Conservation (phyloP, 1,140 invertebrate species). For the Wiebesia pumilae region DNA sequence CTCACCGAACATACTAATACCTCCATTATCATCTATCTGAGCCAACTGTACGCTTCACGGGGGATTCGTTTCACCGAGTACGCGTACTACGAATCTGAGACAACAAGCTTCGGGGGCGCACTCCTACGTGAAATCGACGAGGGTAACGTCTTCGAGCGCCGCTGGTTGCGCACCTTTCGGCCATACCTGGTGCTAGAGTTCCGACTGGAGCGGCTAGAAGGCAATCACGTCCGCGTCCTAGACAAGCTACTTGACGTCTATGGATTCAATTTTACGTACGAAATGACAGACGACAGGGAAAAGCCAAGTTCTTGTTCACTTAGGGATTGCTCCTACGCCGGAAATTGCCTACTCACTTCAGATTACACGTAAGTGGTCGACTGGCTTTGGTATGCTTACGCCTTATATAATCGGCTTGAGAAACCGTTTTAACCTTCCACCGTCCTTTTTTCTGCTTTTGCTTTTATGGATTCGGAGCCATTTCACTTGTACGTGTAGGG, state of each 20-base stretch:
- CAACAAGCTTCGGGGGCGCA: constrained; percentile 79
- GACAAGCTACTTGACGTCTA: constrained; percentile 88
- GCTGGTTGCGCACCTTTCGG: constrained; percentile 81
- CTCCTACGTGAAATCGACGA: constrained; percentile 81
- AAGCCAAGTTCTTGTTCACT: constrained; percentile 83
- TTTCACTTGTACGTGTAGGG: too few relatives aligned
- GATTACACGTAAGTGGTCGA: constrained; percentile 81
- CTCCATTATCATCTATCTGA: constrained; percentile 89
- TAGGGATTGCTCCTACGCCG: constrained; percentile 86
- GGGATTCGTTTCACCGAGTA: constrained; percentile 89
- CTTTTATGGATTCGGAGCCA: too few relatives aligned
- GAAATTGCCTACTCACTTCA: constrained; percentile 84
- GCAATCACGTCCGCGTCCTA: constrained; percentile 87
- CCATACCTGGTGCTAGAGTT: constrained; percentile 88
- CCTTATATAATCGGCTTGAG: background rate
- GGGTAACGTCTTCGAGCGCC: constrained; percentile 81
- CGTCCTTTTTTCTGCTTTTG: too few relatives aligned
- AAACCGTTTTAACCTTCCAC: background rate
- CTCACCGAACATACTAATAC: constrained; percentile 65
- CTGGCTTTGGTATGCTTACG: background rate
- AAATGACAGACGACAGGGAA: constrained; percentile 78
- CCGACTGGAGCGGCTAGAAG: constrained; percentile 82
- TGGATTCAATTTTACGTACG: constrained; percentile 95
- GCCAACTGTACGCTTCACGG: constrained; percentile 88
- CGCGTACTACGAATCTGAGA: constrained; percentile 82